phyloP scores from a whole-genome alignment of 1,140 invertebrate species.

The Trinorchestia longiramus region DNA sequence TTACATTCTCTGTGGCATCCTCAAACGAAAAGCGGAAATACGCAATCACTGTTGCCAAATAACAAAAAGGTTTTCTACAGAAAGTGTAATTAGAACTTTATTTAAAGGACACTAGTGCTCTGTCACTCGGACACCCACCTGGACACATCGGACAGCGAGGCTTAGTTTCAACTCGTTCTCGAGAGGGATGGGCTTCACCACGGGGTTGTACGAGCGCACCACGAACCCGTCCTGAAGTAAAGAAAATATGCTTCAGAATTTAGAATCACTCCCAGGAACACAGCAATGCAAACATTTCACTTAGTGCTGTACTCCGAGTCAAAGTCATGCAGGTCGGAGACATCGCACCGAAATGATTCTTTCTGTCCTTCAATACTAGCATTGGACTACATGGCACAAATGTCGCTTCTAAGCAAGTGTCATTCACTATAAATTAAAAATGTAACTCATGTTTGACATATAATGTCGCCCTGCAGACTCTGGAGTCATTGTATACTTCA shows the following conservation, averaged over 20 bases:
- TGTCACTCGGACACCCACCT: constrained; percentile 39
- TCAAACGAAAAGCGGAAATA: not conserved
- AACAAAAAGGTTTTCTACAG: not conserved
- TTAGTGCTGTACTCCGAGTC: no score
- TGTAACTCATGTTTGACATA: no score
- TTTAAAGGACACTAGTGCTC: not conserved
- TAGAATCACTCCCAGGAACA: not conserved
- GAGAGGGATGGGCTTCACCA: constrained; percentile 75
- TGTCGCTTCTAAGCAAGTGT: no score
- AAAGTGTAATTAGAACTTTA: not conserved
- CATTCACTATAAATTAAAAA: no score
- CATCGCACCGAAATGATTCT: no score
- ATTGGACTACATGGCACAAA: no score
- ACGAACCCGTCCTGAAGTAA: constrained; percentile 82
- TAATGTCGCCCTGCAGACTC: no score
- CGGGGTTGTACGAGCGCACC: constrained; percentile 82
- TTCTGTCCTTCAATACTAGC: no score
- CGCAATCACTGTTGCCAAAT: not conserved
- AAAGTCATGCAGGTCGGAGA: no score
- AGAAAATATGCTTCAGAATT: not conserved
- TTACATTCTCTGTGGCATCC: not conserved
- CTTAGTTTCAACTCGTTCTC: constrained; percentile 68
- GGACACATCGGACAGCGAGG: constrained; percentile 62
- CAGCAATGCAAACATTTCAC: not conserved
- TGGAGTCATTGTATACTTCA: no score